Percentiles rank a stretch among this genome's conserved stretches.
Conservation (phyloP, 92 coral and sea anemone species). For the Palythoa grandiflora region DNA sequence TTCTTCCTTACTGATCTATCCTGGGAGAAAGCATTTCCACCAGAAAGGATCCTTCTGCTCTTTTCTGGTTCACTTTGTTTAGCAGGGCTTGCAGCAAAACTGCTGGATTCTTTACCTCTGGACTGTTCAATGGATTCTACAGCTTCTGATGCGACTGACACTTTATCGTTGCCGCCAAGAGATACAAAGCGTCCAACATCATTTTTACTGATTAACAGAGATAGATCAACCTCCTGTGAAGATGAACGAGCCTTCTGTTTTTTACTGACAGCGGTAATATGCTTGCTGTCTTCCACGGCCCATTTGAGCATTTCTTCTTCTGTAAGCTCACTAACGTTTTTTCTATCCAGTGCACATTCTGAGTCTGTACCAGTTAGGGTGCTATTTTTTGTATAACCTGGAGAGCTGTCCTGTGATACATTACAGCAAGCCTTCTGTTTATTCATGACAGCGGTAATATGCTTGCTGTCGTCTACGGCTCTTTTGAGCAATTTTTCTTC, state of each 20-base stretch:
- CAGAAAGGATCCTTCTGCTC: not conserved
- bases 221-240: not conserved
- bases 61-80: not conserved
- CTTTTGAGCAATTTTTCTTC: conserved; percentile 2
- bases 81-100: not conserved
- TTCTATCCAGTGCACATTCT: not conserved
- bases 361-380: not conserved
- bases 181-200: not conserved
- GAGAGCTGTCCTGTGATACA: not conserved
- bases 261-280: not conserved
- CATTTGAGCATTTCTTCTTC: conserved; percentile 10
- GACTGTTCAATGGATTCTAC: not conserved
- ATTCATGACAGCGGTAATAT: not conserved
- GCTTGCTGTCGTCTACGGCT: conserved; percentile 16
- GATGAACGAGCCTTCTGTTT: not conserved
- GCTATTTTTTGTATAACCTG: conserved; percentile 5
- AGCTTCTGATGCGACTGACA: conserved; percentile 19
- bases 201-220: not conserved
- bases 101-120: not conserved
- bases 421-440: not conserved
- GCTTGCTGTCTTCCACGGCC: conserved; percentile 21
- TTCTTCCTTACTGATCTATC: too few relatives aligned
- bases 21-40: not conserved
- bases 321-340: conserved; percentile 7
- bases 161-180: not conserved